Base-by-base conservation (phyloP, 2,113 vertebrate species). In the Neodon shergylaensis region DNA sequence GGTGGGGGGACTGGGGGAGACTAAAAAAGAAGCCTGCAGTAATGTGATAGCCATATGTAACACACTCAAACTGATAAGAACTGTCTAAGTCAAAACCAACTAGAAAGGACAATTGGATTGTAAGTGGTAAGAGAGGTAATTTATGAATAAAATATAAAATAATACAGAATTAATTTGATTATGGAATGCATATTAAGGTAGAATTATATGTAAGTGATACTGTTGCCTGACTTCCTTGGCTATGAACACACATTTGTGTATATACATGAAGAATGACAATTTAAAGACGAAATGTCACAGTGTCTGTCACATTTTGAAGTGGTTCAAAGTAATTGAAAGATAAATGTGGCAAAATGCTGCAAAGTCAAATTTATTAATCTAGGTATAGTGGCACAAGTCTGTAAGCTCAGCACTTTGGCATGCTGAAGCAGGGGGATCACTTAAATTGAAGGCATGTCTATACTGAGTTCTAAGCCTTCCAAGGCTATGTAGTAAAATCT, bases 91-190 rank as follows among this genome's bases (percentile, higher is more conserved):
- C n/a, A 77, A 66, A 93, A 78, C 22, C 5, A 47, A 44, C 28
- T 63, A 78, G 31, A 92, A 89, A 93, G 36, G n/a, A 26, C 11
- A 74, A 22, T n/a, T 88, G 16, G 31, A 19, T 91, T 54, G 31
- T 83, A 76, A 84, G 13, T 21, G 13, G 42, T 44, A 7, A 47
- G 81, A 81, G 9, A 52, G 85, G 68, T 79, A 72, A 90, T 72
- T 73, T 90, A 44, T 70, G 92, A 68, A 44, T 74, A 92, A 84
- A 90, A 66, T 79, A 95, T 24, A 91, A 94, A 78, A 66, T 73
- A 68, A 6, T 58, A 8, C 7, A 61, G 91, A 94, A 88, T 77
- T 65, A 42, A 86, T 93, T 84, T 90, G 22, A 76, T 47, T 87
- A n/a, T 36, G 66, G 26, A 76, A 47, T 66, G 10, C 49, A 92